These are phyloP conservation scores for Sebastes cheni DNA, from an alignment of 2,797 vertebrate species.

Conservation along the genomic window DNA sequence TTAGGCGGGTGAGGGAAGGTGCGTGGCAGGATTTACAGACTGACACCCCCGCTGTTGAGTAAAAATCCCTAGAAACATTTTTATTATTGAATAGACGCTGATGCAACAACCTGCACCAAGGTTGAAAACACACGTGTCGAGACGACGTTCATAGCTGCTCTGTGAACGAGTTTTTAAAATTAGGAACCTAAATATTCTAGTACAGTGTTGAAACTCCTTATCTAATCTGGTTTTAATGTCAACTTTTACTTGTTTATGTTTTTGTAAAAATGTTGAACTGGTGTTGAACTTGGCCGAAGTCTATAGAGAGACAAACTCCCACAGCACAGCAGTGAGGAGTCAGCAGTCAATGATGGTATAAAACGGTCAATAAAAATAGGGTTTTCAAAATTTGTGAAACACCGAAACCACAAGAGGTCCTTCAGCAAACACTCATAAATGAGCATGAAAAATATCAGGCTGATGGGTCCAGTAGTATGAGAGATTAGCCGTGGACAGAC, in stretches of 20 bases:
- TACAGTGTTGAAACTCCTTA: background rate
- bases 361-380: no score
- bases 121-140: background rate
- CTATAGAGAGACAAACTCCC: constrained; percentile 3
- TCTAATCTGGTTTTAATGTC: constrained; percentile 2
- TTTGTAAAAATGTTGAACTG: constrained; percentile 2
- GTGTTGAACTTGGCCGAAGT: constrained; percentile 10
- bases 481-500: no score
- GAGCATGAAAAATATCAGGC: no score
- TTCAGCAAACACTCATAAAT: no score
- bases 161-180: background rate
- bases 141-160: background rate
- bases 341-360: no score
- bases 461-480: no score
- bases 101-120: constrained; percentile 19
- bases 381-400: no score
- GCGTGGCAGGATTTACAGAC: constrained; percentile 13
- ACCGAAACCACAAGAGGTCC: no score
- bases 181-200: background rate
- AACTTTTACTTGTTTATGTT: background rate
- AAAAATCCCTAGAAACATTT: constrained; percentile 29
- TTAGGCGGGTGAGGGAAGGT: background rate
- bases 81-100: constrained; percentile 39
- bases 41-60: constrained; percentile 1
- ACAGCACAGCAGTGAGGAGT: background rate